Conservation (phyloP, 2,113 vertebrate species). For the Marmota monax region DNA sequence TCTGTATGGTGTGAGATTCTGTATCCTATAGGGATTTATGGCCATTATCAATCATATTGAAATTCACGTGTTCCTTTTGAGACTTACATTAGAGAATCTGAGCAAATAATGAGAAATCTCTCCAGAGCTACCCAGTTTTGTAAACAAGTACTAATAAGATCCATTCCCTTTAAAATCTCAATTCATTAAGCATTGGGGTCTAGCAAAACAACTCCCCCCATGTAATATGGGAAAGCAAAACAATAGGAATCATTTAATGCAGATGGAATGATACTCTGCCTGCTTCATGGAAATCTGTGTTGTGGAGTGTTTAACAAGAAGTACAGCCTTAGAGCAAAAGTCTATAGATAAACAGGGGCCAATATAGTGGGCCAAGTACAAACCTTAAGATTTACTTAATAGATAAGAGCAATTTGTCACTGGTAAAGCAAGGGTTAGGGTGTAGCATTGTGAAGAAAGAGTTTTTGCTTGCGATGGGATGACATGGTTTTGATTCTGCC, state of each 20-base stretch:
- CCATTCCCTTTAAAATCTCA: not conserved
- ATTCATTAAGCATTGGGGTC: not conserved
- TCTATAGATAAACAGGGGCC: not conserved
- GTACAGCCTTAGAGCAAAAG: not conserved
- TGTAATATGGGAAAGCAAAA: not conserved
- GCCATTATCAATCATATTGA: not conserved
- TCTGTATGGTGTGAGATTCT: not conserved
- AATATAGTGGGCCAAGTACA: not conserved
- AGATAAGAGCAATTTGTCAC: not conserved
- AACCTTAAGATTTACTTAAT: not conserved
- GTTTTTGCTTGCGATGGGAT: not conserved
- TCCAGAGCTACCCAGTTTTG: not conserved
- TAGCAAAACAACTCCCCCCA: not conserved
- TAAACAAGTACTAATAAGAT: not conserved
- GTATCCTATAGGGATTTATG: too few relatives aligned
- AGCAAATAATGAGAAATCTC: constrained; percentile 11
- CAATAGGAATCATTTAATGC: not conserved
- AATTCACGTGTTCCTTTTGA: not conserved
- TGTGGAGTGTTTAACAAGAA: not conserved
- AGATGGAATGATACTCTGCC: not conserved
- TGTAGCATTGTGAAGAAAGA: not conserved
- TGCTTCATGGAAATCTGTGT: not conserved
- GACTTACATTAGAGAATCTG: not conserved
- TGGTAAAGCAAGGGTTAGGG: not conserved
- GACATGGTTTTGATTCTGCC: not conserved